Base-by-base conservation (phyloP, 2,888 invertebrate genomes). In the Hartigia nigra region DNA sequence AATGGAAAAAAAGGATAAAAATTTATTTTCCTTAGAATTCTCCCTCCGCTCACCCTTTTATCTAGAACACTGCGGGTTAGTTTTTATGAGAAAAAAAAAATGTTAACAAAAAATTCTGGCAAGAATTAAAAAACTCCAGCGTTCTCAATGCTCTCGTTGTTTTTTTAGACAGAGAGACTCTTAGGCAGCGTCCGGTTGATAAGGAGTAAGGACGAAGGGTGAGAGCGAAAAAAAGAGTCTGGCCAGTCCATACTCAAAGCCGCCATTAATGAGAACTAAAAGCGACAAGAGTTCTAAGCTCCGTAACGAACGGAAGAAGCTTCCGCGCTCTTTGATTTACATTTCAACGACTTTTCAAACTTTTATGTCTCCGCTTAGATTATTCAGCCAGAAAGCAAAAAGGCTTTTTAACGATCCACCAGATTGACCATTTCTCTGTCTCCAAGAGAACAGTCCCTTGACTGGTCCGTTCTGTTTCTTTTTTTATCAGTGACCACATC, bases 231-330 rank as follows among this genome's bases (percentile, higher is more conserved):
- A 82, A 88, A 86, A 87, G 84, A 87, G 84, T 84, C 79, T 55
- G 23, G 85, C 84, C 84, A 84, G 80, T 87, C 88, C 89, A 88
- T 89, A 86, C 82, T 85, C 82, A 89, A 90, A 90, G 89, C 88
- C 86, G 86, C 82, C 83, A 85, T 85, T 90, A 89, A 89, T 88
- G 87, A 88, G 89, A 87, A 83, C 84, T 83, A 84, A 85, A 86
- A 85, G 85, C 82, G 84, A 82, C 72, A 80, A 70, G 69, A 69
- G 77, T 76, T 76, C 78, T 76, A 80, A 83, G 82, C 80, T 77
- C 79, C 76, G 82, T 88, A 88, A 89, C 86, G 86, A 90, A 85
- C 86, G 81, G 86, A 89, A 88, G 89, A 84, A 88, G 89, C 88
- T 90, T 90, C 89, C 82, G 82, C 55, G 87, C 34, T 86, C 88